Conservation (phyloP, 2,888 invertebrate species). For the Gymnoscelis rufifasciata region DNA sequence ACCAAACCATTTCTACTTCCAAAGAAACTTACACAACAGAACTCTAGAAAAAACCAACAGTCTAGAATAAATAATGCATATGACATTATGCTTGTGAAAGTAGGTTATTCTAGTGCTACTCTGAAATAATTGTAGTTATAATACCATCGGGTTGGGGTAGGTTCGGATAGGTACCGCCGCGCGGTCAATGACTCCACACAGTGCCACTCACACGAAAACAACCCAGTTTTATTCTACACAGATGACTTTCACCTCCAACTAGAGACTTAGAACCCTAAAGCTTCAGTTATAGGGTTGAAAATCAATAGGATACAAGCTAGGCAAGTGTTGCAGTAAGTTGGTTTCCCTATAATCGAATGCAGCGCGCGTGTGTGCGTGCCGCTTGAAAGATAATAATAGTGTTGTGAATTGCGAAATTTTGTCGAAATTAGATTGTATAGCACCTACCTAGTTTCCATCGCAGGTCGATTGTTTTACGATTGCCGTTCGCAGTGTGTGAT, state of each 20-base stretch:
- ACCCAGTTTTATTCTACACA: slow-evolving; percentile 36
- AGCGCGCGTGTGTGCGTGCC: slow-evolving; percentile 50
- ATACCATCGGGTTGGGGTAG: slow-evolving; percentile 73
- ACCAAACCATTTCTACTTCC: no score
- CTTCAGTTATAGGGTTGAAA: slow-evolving; percentile 31
- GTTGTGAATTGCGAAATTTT: slow-evolving; percentile 62
- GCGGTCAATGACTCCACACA: slow-evolving; percentile 65
- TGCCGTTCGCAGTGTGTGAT: slow-evolving; percentile 35
- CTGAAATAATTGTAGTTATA: slow-evolving; percentile 42
- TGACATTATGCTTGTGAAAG: not conserved
- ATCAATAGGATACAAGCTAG: slow-evolving; percentile 20
- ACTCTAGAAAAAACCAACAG: no score
- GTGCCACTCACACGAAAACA: slow-evolving; percentile 35
- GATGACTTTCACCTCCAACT: slow-evolving; percentile 10
- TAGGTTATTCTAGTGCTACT: slow-evolving; percentile 12
- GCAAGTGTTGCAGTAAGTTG: slow-evolving; percentile 34
- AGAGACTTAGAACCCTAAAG: slow-evolving; percentile 29
- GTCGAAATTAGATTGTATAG: slow-evolving; percentile 53
- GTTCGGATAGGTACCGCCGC: slow-evolving; percentile 45
- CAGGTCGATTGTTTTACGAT: slow-evolving; percentile 40
- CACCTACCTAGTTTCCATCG: slow-evolving; percentile 25
- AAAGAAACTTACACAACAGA: no score
- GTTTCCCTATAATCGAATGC: slow-evolving; percentile 56
- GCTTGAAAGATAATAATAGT: slow-evolving; percentile 58
- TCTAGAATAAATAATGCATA: no score